phyloP scores from a whole-genome alignment of 1,140 invertebrate species.

The Drosophila sechellia region DNA sequence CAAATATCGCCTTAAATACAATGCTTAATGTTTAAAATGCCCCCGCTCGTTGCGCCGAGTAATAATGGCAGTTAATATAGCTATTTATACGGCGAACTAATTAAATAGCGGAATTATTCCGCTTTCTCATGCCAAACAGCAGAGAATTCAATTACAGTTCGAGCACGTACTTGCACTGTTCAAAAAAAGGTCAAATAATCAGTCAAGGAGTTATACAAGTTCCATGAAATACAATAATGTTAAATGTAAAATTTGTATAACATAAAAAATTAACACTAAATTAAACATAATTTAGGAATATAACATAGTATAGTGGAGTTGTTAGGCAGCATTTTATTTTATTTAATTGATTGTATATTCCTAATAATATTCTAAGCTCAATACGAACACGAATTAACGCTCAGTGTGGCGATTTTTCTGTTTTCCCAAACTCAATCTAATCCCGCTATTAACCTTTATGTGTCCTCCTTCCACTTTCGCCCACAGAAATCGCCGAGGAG shows the following conservation, averaged over 20 bases:
- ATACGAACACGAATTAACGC: background rate
- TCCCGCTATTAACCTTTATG: constrained; percentile 67
- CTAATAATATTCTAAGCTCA: too few species aligned
- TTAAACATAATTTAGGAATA: too few species aligned
- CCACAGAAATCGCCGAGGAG: constrained; percentile 85
- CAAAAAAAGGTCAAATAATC: background rate
- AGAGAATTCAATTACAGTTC: constrained; percentile 53
- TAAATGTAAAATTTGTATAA: too few species aligned
- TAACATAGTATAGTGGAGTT: too few species aligned
- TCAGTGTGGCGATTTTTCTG: constrained; percentile 1
- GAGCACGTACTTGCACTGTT: constrained; percentile 2
- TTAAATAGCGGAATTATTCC: constrained; percentile 49
- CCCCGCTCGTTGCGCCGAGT: background rate
- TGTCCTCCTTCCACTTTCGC: constrained; percentile 1
- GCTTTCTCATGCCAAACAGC: constrained; percentile 21
- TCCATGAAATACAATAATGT: too few species aligned
- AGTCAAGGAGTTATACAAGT: too few species aligned
- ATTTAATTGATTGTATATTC: too few species aligned
- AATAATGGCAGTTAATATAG: constrained; percentile 47
- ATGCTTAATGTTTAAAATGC: constrained; percentile 45
- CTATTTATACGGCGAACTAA: constrained; percentile 60
- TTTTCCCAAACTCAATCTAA: constrained; percentile 27
- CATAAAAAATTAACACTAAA: too few species aligned
- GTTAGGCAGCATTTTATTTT: too few species aligned
- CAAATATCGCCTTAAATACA: constrained; percentile 16